Conservation (phyloP, 1,140 invertebrate species). For the Drosophila melanica region DNA sequence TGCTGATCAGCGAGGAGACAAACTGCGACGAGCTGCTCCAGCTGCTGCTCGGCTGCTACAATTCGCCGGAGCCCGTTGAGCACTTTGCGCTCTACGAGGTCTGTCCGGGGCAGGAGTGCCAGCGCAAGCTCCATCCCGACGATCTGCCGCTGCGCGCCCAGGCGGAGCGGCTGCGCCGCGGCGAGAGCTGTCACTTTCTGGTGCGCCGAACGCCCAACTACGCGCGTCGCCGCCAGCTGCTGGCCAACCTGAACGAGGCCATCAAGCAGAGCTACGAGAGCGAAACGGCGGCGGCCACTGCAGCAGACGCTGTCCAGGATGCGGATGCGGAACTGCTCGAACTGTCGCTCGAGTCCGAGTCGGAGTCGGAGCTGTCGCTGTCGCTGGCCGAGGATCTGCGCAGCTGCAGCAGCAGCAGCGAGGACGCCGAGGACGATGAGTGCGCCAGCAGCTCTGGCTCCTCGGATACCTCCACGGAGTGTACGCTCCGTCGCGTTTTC, state of each 20-base stretch:
- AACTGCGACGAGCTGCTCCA: slow-evolving; percentile 95
- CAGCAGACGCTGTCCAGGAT: slow-evolving; percentile 36
- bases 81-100: slow-evolving; percentile 95
- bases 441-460: slow-evolving; percentile 73
- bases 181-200: slow-evolving; percentile 89
- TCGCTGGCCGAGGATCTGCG: slow-evolving; percentile 74
- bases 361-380: slow-evolving; percentile 1
- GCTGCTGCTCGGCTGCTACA: slow-evolving; percentile 93
- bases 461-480: slow-evolving; percentile 76
- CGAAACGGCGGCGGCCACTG: background rate
- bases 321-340: slow-evolving; percentile 63
- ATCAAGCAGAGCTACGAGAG: slow-evolving; percentile 51
- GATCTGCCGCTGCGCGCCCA: slow-evolving; percentile 94
- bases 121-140: slow-evolving; percentile 93
- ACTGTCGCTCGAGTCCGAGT: slow-evolving; percentile 68
- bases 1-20: slow-evolving; percentile 94
- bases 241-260: slow-evolving; percentile 74
- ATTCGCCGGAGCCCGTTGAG: slow-evolving; percentile 91
- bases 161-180: slow-evolving; percentile 88
- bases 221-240: slow-evolving; percentile 77
- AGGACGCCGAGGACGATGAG: slow-evolving; percentile 68
- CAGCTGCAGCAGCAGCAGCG: slow-evolving; percentile 71
- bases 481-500: slow-evolving; percentile 59
- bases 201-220: slow-evolving; percentile 91
- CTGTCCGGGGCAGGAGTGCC: slow-evolving; percentile 89